Evolutionary conservation across 2,113 vertebrate genomes (phyloP), one percentile per base, ranked within the genome.

Genomic region (Cricetomys ansorgei): DNA sequence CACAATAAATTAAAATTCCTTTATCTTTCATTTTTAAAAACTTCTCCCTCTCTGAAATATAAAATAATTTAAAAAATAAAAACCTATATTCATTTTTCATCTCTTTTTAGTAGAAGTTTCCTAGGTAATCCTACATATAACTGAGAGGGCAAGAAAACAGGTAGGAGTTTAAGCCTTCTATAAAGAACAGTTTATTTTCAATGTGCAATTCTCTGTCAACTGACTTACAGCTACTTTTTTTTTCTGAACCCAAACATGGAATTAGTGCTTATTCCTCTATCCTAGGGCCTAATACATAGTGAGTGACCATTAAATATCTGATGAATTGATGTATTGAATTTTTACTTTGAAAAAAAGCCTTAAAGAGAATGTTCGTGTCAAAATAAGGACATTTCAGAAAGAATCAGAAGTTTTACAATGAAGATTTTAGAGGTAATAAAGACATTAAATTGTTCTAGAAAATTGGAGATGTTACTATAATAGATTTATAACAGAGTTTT

Each of bases 171-270:
- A 37, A 91, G 81, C 45, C 57, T 89, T 95, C 16, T 85, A 31
- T 76, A 81, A 95, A 95, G 57, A 75, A 92, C 70, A 95, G 43
- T 59, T 75, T 76, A 88, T 92, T 76, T 94, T 96, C 83, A 96
- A 53, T 27, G n/a, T 95, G 57, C 34, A 85, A 48, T 86, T 92
- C 21, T 19, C 91, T 37, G 81, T 92, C 43, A 88, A 70, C 25
- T 96, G 80, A 94, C 70, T 75, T 25, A 79, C 17, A 81, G 73
- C 6, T 89, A 59, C 45, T 65, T 86, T 53, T 97, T 97, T 92
- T 88, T 88, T 88, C 65, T 94, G 57, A 90, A 88, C 29, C 4
- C 31, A 69, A 45, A 92, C 9, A 8, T 91, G 73, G 50, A 1
- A 90, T 5, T 62, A 92, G 50, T 45, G 19, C 8, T 92, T n/a